These are phyloP conservation scores for Myripristis jacobus DNA, from an alignment of 2,797 vertebrate species.

Conservation along the genomic window DNA sequence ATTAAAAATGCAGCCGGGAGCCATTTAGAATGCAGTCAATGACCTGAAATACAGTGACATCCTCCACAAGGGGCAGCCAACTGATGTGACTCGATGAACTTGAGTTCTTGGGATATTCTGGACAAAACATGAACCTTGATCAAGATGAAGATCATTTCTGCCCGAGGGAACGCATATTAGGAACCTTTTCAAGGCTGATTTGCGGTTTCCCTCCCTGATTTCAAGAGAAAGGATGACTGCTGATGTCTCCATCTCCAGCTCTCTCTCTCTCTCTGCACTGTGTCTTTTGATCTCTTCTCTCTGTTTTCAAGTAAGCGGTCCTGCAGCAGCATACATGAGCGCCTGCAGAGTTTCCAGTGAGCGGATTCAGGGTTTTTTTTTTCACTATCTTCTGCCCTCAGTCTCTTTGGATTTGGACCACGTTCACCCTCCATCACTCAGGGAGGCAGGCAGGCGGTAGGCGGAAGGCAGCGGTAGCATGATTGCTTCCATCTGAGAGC, in stretches of 20 bases:
- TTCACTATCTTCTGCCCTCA: conserved; percentile 6
- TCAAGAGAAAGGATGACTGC: too few species aligned
- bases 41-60: background rate
- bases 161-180: background rate
- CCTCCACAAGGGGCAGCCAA: background rate
- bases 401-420: conserved; percentile 37
- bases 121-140: background rate
- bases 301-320: background rate
- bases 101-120: background rate
- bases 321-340: background rate
- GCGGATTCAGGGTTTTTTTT: background rate
- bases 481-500: conserved; percentile 71
- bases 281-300: background rate
- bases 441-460: background rate
- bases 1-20: background rate
- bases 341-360: conserved; percentile 33
- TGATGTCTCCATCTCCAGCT: background rate
- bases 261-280: too few species aligned
- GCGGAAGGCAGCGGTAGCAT: conserved; percentile 57
- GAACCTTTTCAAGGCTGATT: background rate
- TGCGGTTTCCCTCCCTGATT: background rate
- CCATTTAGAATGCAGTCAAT: background rate
- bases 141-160: background rate
- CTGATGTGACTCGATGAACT: background rate
- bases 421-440: conserved; percentile 25